These are phyloP conservation scores for Matsumurasca onukii DNA, from an alignment of 1,140 invertebrate genomes.

Conservation along the genomic window DNA sequence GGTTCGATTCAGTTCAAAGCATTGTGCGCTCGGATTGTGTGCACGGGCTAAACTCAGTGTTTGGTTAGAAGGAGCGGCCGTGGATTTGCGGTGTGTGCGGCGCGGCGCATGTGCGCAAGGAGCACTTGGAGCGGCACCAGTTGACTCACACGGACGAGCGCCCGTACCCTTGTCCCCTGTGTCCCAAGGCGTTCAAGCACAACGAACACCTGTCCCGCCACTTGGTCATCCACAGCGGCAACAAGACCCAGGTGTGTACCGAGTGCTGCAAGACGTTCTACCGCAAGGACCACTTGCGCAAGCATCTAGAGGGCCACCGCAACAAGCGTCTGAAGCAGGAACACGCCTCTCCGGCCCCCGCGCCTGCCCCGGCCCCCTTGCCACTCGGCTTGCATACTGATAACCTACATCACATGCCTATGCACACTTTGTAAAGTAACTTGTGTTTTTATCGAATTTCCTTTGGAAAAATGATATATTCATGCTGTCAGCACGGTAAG, in stretches of 20 bases:
- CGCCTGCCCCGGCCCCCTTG: too few species aligned
- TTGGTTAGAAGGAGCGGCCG: constrained; percentile 34
- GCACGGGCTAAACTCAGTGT: not conserved
- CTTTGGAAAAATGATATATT: too few species aligned
- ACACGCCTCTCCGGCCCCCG: constrained; percentile 5
- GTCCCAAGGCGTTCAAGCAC: constrained; percentile 78
- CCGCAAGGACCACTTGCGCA: constrained; percentile 70
- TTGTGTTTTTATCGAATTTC: too few species aligned
- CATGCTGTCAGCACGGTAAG: too few species aligned
- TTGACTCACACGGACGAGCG: constrained; percentile 42
- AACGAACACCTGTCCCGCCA: constrained; percentile 81
- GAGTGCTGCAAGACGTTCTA: constrained; percentile 79
- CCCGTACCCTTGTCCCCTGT: constrained; percentile 74
- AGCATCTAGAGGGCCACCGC: constrained; percentile 40
- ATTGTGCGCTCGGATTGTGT: not conserved
- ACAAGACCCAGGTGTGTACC: constrained; percentile 79
- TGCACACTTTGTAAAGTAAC: too few species aligned
- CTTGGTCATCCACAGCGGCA: constrained; percentile 80
- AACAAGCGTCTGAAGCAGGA: constrained; percentile 29
- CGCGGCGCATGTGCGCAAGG: constrained; percentile 42
- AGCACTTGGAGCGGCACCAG: constrained; percentile 44
- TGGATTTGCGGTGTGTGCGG: constrained; percentile 45
- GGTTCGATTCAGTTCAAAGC: constrained; percentile 12
- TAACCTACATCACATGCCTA: too few species aligned
- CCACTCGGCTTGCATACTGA: too few species aligned